Conservation (phyloP, 2,113 vertebrate species). For the Myiozetetes cayanensis region DNA sequence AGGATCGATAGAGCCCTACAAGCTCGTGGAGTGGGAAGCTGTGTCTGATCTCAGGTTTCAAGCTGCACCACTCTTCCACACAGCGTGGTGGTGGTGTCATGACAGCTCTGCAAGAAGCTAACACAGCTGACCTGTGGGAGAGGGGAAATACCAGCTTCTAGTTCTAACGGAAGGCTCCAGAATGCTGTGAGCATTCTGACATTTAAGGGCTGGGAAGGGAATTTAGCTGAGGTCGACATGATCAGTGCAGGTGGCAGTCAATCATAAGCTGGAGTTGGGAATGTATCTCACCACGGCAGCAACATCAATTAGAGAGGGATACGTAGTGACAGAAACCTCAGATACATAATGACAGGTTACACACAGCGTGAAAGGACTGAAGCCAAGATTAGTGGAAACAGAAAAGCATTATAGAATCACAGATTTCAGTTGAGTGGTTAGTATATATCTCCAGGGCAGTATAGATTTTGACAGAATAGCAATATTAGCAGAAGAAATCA, state of each 20-base stretch:
- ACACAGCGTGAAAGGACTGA: not conserved
- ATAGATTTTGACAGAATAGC: not conserved
- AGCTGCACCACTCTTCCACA: not conserved
- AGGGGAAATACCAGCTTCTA: not conserved
- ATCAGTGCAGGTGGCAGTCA: not conserved
- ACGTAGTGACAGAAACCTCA: not conserved
- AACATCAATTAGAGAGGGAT: not conserved
- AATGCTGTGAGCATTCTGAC: rapidly evolving
- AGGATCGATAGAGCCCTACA: not conserved
- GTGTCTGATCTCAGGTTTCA: not conserved
- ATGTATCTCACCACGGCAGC: not conserved
- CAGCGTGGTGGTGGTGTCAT: rapidly evolving
- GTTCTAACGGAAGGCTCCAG: not conserved
- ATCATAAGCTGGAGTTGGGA: not conserved
- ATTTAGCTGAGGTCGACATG: not conserved
- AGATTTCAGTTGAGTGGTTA: not conserved
- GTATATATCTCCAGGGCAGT: not conserved
- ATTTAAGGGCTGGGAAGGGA: not conserved
- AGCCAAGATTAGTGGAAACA: not conserved
- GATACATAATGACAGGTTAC: not conserved
- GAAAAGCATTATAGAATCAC: not conserved
- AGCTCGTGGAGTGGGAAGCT: not conserved
- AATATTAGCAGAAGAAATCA: not conserved
- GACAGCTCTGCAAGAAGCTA: not conserved
- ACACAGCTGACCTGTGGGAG: rapidly evolving